Percentiles rank a stretch among this genome's conserved stretches.
Conservation (phyloP, 1,140 invertebrate species). For the Neotoxoptera formosana region DNA sequence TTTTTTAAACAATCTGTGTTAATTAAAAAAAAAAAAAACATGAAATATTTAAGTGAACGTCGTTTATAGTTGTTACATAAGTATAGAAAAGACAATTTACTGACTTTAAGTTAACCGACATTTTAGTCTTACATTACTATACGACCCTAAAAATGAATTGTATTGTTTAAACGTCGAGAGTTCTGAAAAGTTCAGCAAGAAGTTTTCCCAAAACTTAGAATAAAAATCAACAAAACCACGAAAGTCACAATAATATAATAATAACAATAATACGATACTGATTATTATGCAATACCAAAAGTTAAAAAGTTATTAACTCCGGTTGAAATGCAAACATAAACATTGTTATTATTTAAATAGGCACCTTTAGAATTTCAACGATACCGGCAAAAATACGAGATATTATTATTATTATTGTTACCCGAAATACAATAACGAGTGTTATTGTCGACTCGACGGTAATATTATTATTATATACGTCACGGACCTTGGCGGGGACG, state of each 20-base stretch:
- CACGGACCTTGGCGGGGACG: neutral
- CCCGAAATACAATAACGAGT: neutral
- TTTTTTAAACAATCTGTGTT: too few relatives aligned
- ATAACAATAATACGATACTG: neutral
- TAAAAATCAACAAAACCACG: neutral
- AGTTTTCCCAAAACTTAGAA: neutral
- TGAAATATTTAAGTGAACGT: neutral
- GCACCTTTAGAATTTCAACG: neutral
- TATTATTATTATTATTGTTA: neutral
- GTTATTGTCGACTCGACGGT: neutral
- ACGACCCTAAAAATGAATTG: neutral
- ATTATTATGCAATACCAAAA: neutral
- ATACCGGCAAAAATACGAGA: neutral
- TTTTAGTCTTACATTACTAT: neutral
- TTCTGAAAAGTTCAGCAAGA: neutral
- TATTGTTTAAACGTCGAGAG: neutral
- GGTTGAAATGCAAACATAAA: neutral
- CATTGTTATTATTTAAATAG: conserved; percentile 3
- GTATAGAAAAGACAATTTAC: neutral
- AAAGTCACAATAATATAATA: neutral
- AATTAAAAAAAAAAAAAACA: neutral
- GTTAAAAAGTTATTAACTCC: neutral
- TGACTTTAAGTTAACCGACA: neutral
- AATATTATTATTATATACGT: neutral
- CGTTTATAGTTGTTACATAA: neutral